A percentile compares a stretch with the other conserved stretches of the same genome.
Evolutionary conservation across 1,140 invertebrate species (phyloP).

Genomic region (Lordiphosa clarofinis): DNA sequence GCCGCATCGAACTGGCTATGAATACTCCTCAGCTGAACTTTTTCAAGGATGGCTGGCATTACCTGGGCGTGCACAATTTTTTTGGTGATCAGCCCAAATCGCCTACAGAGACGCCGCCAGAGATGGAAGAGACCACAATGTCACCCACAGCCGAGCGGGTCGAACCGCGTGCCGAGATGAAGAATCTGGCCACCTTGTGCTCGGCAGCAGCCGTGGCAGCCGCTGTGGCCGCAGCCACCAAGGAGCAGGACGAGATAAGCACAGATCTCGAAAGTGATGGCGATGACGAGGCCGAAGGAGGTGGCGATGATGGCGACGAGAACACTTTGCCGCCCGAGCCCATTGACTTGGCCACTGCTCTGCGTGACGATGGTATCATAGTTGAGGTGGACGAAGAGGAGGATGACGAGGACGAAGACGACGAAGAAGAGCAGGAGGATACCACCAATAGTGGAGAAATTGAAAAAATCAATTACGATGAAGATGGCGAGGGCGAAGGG

Average conservation of each 20-base stretch:
- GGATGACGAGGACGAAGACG: constrained; percentile 37
- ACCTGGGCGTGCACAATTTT: constrained; percentile 62
- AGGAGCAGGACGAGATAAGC: constrained; percentile 30
- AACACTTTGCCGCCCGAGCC: constrained; percentile 61
- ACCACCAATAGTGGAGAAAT: constrained; percentile 61
- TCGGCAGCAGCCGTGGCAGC: constrained; percentile 71
- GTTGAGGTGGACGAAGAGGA: constrained; percentile 62
- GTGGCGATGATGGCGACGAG: constrained; percentile 42
- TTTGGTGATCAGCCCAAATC: constrained; percentile 78
- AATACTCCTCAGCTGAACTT: constrained; percentile 54
- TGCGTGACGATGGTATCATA: constrained; percentile 53
- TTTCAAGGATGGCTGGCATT: constrained; percentile 70
- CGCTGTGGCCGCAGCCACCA: constrained; percentile 44
- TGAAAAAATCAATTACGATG: constrained; percentile 52
- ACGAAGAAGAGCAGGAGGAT: constrained; percentile 35
- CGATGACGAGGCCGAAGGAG: constrained; percentile 22
- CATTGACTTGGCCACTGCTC: constrained; percentile 41
- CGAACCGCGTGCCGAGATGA: constrained; percentile 57
- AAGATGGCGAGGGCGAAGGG: constrained; percentile 44
- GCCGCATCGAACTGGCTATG: constrained; percentile 40
- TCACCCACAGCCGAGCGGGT: constrained; percentile 25
- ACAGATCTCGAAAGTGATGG: constrained; percentile 52
- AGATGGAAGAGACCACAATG: constrained; percentile 68
- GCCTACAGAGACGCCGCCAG: constrained; percentile 77
- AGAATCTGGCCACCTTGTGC: constrained; percentile 69